Evolutionary conservation across 2,113 vertebrate genomes (phyloP).

Genomic region (Cephalopterus ornatus): DNA sequence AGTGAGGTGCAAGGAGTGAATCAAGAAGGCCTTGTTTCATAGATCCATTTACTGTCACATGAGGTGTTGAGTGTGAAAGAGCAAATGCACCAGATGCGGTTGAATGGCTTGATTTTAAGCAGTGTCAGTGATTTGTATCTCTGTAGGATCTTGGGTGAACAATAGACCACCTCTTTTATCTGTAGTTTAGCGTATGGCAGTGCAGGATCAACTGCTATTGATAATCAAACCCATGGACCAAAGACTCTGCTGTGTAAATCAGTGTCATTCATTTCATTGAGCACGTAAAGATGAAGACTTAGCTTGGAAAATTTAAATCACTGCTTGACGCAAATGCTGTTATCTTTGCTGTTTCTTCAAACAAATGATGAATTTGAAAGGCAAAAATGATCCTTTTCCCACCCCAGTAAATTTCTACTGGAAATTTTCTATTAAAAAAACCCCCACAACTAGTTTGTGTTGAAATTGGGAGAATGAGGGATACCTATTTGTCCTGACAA

Average conservation of each 20-base stretch:
- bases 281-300: neutral
- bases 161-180: neutral
- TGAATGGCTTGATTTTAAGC: constrained; percentile 16
- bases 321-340: neutral
- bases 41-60: neutral
- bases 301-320: neutral
- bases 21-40: neutral
- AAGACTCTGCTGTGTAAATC: neutral
- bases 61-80: neutral
- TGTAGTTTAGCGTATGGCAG: neutral
- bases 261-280: neutral
- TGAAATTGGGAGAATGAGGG: neutral
- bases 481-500: neutral
- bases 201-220: neutral
- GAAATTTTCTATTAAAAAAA: neutral
- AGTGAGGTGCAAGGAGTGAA: neutral
- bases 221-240: neutral
- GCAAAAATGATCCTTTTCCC: neutral
- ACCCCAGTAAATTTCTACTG: neutral
- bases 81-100: neutral
- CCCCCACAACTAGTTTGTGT: neutral
- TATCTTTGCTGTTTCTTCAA: neutral
- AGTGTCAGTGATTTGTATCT: neutral
- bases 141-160: neutral
- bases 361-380: neutral